Evolutionary conservation across 2,888 invertebrate species (phyloP).

Genomic region (Lamellibrachia columna): DNA sequence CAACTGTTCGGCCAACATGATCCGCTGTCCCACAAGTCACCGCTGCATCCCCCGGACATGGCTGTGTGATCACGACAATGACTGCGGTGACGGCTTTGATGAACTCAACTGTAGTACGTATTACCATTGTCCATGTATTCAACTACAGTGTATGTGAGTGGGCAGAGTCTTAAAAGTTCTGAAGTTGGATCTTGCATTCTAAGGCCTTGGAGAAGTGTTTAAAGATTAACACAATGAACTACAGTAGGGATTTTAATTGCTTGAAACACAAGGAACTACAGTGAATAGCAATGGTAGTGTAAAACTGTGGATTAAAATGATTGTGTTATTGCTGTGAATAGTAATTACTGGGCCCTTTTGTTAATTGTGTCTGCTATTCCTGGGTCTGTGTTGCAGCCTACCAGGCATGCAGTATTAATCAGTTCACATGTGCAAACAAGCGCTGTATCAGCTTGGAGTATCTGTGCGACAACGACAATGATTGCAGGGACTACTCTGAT

Average conservation of each 20-base stretch:
- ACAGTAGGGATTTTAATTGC: too few species aligned
- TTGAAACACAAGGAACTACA: too few species aligned
- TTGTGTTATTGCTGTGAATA: too few species aligned
- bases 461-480: constrained; percentile 38
- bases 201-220: too few species aligned
- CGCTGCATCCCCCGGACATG: constrained; percentile 66
- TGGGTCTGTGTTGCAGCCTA: constrained; percentile 26
- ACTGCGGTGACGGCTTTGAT: constrained; percentile 78
- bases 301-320: too few species aligned
- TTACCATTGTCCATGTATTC: background rate
- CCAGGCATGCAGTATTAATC: constrained; percentile 30
- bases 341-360: too few species aligned
- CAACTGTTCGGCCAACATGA: constrained; percentile 52
- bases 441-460: constrained; percentile 70
- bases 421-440: constrained; percentile 32
- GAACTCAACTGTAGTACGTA: constrained; percentile 65
- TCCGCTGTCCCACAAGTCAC: constrained; percentile 72
- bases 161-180: too few species aligned
- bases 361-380: too few species aligned
- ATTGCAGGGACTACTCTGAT: constrained; percentile 54
- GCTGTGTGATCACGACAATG: constrained; percentile 50
- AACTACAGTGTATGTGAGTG: too few species aligned
- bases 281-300: too few species aligned
- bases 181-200: too few species aligned
- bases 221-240: too few species aligned